A percentile compares a stretch with the other conserved stretches of the same genome.
phyloP scores from a whole-genome alignment of 2,888 invertebrate species.

The Dicycla oo region DNA sequence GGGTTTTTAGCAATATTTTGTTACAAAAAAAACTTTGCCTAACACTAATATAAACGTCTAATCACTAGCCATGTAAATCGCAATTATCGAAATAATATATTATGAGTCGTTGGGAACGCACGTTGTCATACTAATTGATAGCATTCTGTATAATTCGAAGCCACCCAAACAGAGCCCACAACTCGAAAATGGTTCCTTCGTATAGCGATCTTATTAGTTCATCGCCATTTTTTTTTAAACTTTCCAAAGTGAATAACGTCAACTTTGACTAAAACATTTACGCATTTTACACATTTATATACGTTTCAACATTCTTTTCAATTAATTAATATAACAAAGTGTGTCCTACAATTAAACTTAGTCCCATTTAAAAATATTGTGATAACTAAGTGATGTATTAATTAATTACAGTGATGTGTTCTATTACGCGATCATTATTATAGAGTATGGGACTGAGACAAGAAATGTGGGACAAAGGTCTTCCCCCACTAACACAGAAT shows the following conservation, averaged over 20 bases:
- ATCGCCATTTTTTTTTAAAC: neutral
- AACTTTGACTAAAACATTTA: neutral
- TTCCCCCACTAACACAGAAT: conserved; percentile 58
- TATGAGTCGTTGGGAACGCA: conserved; percentile 62
- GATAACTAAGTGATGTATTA: conserved; percentile 61
- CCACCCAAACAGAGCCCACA: neutral
- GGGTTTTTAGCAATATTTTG: conserved; percentile 73
- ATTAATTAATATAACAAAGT: conserved; percentile 59
- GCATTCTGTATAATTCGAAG: neutral
- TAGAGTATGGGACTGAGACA: conserved; percentile 33
- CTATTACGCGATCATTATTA: conserved; percentile 35
- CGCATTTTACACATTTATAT: too few relatives aligned
- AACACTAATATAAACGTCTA: conserved; percentile 87
- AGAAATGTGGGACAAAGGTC: conserved; percentile 18
- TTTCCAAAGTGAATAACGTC: neutral
- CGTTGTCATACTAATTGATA: conserved; percentile 56
- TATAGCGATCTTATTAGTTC: neutral
- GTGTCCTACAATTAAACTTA: conserved; percentile 66
- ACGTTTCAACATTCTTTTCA: neutral
- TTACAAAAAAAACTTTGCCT: conserved; percentile 76
- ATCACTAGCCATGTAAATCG: conserved; percentile 90
- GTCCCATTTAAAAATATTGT: conserved; percentile 68
- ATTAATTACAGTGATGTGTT: conserved; percentile 58
- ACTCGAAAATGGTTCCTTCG: neutral
- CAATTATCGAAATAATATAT: conserved; percentile 76